Conservation (phyloP, 2,113 vertebrate species). For the Junco hyemalis region DNA sequence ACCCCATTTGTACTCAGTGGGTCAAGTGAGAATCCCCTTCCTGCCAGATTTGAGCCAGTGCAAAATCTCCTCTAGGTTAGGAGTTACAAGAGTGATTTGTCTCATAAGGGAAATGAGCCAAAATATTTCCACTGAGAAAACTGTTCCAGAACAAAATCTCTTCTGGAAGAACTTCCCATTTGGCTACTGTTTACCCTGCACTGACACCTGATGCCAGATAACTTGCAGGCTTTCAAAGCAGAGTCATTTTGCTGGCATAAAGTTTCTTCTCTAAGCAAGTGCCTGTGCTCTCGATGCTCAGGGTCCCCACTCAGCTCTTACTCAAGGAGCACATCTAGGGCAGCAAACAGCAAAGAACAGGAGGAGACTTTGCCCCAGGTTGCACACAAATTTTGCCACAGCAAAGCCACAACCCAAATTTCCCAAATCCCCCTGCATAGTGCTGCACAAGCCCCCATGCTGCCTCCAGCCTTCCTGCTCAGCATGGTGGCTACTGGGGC, state of each 20-base stretch:
- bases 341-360: not conserved
- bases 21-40: not conserved
- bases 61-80: not conserved
- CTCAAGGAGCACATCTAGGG: not conserved
- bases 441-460: accelerated
- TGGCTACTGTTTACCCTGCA: not conserved
- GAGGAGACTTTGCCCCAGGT: not conserved
- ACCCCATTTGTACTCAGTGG: accelerated
- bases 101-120: not conserved
- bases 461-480: not conserved
- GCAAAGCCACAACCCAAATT: not conserved
- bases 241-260: not conserved
- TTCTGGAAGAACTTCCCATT: not conserved
- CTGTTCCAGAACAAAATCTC: not conserved
- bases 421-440: accelerated
- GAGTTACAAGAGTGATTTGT: not conserved
- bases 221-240: not conserved
- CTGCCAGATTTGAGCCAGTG: not conserved
- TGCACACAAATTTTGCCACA: not conserved
- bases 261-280: not conserved
- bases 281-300: accelerated
- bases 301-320: not conserved
- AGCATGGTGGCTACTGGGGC: accelerated
- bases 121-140: not conserved
- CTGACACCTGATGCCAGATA: not conserved